These are phyloP conservation scores for Caradrina clavipalpis DNA, from an alignment of 2,888 invertebrate genomes.

Conservation along the genomic window DNA sequence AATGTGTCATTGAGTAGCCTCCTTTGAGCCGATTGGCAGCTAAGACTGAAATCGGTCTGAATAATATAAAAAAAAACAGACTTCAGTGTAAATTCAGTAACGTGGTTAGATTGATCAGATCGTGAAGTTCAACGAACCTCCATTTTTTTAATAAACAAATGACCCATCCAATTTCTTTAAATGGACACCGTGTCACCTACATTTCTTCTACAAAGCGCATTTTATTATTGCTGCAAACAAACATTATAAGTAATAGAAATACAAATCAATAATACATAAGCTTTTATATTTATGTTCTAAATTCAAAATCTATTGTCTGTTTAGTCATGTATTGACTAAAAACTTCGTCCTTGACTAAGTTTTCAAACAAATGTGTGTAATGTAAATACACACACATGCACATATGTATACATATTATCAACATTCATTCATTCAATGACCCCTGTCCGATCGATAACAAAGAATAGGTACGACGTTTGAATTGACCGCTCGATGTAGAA, in stretches of 20 bases:
- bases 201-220: not conserved
- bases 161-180: conserved; percentile 27
- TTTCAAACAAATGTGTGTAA: conserved; percentile 48
- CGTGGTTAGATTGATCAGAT: no score
- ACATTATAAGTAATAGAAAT: conserved; percentile 3
- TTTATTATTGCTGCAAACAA: conserved; percentile 1
- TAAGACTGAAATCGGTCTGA: no score
- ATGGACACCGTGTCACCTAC: conserved; percentile 24
- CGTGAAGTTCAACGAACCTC: no score
- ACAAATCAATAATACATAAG: conserved; percentile 33
- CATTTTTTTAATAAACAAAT: not conserved
- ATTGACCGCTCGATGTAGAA: conserved; percentile 54
- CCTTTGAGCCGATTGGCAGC: no score
- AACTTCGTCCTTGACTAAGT: conserved; percentile 59
- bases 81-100: no score
- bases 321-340: conserved; percentile 49
- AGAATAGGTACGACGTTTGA: conserved; percentile 43
- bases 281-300: conserved; percentile 21
- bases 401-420: conserved; percentile 11
- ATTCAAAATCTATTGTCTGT: conserved; percentile 45
- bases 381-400: conserved; percentile 39
- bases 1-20: no score
- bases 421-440: conserved; percentile 60
- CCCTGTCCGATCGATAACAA: conserved; percentile 59
- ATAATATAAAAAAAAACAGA: no score